These are phyloP conservation scores for Aproaerema taeniolella DNA, from an alignment of 2,888 invertebrate genomes.

Conservation along the genomic window DNA sequence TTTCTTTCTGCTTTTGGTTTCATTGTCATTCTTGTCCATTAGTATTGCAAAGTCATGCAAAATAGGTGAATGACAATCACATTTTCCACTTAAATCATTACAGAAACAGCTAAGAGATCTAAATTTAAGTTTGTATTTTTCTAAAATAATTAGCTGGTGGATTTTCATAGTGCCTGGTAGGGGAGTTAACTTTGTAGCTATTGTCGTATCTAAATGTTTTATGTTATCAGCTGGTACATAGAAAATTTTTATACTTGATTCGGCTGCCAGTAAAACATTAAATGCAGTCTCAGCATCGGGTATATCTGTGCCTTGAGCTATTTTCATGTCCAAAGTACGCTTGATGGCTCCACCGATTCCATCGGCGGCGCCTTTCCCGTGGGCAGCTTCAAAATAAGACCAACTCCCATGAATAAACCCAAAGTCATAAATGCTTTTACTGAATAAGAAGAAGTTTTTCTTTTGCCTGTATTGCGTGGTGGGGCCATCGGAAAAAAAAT, in stretches of 20 bases:
- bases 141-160: no score
- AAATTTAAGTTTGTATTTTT: no score
- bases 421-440: slow-evolving; percentile 10
- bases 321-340: slow-evolving; percentile 16
- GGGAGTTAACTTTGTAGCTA: no score
- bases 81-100: no score
- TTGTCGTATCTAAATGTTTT: no score
- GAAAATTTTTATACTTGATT: slow-evolving; percentile 9
- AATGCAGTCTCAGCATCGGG: slow-evolving; percentile 18
- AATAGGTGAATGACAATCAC: no score
- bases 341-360: slow-evolving; percentile 21
- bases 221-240: slow-evolving; percentile 10
- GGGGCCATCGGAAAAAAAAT: slow-evolving; percentile 8
- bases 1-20: no score
- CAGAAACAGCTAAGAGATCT: no score
- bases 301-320: slow-evolving; percentile 19
- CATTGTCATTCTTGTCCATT: no score
- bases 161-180: no score
- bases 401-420: slow-evolving; percentile 14
- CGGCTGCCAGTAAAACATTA: slow-evolving; percentile 2
- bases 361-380: slow-evolving; percentile 23
- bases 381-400: slow-evolving; percentile 17
- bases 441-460: slow-evolving; percentile 10
- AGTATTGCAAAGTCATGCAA: no score
- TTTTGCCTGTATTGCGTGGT: slow-evolving; percentile 13